These are phyloP conservation scores for Numenius phaeopus DNA, from an alignment of 2,797 vertebrate genomes.

Conservation along the genomic window DNA sequence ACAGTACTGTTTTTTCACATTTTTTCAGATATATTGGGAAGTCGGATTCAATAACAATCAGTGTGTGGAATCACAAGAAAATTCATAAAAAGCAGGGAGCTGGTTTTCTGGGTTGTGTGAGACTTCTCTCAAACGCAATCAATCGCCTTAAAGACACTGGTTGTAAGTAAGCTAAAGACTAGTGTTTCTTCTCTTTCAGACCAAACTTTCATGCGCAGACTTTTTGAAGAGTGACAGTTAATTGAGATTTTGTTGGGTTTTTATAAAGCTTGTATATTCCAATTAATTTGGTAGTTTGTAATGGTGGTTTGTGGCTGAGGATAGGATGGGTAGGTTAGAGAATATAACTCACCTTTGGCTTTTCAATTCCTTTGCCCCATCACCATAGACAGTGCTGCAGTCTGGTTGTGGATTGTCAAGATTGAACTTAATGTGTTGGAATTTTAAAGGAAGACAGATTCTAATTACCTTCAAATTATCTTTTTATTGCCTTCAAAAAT, in stretches of 20 bases:
- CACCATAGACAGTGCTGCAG: rapidly evolving
- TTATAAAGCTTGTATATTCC: neutral
- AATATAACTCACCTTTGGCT: neutral
- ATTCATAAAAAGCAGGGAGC: conserved; percentile 99
- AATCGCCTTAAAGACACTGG: conserved; percentile 99
- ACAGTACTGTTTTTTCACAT: neutral
- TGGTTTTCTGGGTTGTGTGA: conserved; percentile 96
- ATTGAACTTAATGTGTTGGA: neutral
- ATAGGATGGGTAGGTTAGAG: neutral
- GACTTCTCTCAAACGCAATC: conserved; percentile 96
- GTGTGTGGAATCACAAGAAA: conserved; percentile 99
- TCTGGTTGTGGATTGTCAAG: neutral
- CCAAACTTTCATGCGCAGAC: neutral
- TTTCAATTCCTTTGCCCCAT: neutral
- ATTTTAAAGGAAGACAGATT: neutral
- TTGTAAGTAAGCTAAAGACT: conserved; percentile 87
- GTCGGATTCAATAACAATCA: conserved; percentile 97
- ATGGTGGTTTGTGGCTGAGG: neutral
- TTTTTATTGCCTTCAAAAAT: neutral
- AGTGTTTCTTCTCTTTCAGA: neutral
- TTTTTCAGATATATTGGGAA: conserved; percentile 92
- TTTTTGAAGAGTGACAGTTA: neutral
- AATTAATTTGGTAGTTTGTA: neutral
- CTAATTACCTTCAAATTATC: neutral
- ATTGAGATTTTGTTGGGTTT: neutral